A percentile compares a stretch with the other conserved stretches of the same genome.
Conservation (phyloP, 2,888 invertebrate genomes). For the Hecatera dysodea region DNA sequence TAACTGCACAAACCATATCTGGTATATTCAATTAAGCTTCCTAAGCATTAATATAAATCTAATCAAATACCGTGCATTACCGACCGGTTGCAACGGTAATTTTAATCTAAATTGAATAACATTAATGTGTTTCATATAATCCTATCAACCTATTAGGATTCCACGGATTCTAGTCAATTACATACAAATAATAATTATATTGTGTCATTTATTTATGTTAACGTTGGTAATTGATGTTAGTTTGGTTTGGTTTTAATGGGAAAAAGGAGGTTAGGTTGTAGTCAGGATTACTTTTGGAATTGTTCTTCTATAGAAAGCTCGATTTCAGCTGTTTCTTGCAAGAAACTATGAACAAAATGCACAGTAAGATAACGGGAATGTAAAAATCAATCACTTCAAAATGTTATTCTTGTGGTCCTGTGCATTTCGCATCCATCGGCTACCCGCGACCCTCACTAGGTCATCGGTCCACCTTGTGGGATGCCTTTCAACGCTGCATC, state of each 20-base stretch:
- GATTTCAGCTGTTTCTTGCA: background rate
- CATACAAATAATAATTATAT: constrained; percentile 42
- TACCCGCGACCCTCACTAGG: too few species aligned
- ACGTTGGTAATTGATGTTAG: constrained; percentile 5
- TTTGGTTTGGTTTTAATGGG: background rate
- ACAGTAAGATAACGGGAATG: too few species aligned
- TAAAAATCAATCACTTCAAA: too few species aligned
- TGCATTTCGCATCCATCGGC: too few species aligned
- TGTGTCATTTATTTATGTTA: constrained; percentile 17
- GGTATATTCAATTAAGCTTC: constrained; percentile 63
- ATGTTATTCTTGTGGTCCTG: too few species aligned
- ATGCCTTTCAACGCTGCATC: too few species aligned
- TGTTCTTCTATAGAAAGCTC: background rate
- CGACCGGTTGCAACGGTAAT: constrained; percentile 55
- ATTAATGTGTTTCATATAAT: constrained; percentile 79
- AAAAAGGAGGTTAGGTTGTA: background rate
- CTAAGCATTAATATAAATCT: constrained; percentile 65
- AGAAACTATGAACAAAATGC: too few species aligned
- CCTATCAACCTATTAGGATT: constrained; percentile 79
- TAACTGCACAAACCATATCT: constrained; percentile 50
- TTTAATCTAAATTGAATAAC: constrained; percentile 79
- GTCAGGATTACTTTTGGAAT: background rate
- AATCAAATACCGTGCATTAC: constrained; percentile 52
- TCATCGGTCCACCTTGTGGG: too few species aligned
- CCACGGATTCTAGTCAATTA: constrained; percentile 49